A percentile compares a stretch with the other conserved stretches of the same genome.
These are phyloP conservation scores for Entomyzon cyanotis DNA, from an alignment of 2,113 vertebrate species.

Conservation along the genomic window DNA sequence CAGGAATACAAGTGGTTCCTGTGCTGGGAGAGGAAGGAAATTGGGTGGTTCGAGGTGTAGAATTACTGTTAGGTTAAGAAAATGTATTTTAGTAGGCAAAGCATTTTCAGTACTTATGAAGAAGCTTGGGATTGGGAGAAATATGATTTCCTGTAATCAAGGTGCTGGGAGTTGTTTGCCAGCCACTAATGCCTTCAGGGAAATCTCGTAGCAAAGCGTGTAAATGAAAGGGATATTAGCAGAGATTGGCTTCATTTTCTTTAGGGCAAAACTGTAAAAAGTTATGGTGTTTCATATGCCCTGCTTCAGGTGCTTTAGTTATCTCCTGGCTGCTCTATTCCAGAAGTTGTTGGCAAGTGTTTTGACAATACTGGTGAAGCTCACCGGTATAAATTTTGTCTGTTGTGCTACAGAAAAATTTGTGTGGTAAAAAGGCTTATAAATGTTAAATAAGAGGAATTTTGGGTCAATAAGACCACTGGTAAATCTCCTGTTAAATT, in stretches of 20 bases:
- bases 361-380: not conserved
- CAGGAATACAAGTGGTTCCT: slow-evolving; percentile 37
- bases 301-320: not conserved
- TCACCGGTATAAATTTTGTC: not conserved
- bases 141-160: slow-evolving; percentile 67
- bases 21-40: slow-evolving; percentile 58
- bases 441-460: slow-evolving; percentile 47
- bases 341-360: slow-evolving; percentile 11
- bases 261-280: slow-evolving; percentile 32
- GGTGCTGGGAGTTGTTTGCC: slow-evolving; percentile 66
- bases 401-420: not conserved
- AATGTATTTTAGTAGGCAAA: slow-evolving; percentile 41
- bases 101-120: slow-evolving; percentile 29
- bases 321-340: slow-evolving; percentile 21
- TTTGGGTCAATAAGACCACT: slow-evolving; percentile 31
- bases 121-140: slow-evolving; percentile 52
- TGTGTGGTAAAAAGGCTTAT: slow-evolving; percentile 12
- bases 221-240: slow-evolving; percentile 53
- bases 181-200: slow-evolving; percentile 40
- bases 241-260: slow-evolving; percentile 48
- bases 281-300: slow-evolving; percentile 49
- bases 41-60: slow-evolving; percentile 33
- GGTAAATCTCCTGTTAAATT: slow-evolving; percentile 45
- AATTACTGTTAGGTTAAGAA: slow-evolving; percentile 34
- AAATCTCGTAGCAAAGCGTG: slow-evolving; percentile 40